phyloP scores from a whole-genome alignment of 1,140 invertebrate species.

The Anadara kagoshimensis region DNA sequence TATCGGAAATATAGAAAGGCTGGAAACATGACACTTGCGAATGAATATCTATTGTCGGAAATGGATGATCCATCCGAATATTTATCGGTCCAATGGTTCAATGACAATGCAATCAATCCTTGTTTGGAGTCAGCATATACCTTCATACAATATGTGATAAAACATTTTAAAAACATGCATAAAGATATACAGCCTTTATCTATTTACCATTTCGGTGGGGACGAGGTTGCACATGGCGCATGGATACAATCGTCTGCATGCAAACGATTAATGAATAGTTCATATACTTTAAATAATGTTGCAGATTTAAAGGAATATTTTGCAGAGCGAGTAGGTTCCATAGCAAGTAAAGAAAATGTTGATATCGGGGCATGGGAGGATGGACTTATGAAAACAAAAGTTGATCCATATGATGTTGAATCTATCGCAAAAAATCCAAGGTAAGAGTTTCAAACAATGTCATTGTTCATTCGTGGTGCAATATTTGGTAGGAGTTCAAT shows the following conservation, averaged over 20 bases:
- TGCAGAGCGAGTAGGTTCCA: constrained; percentile 40
- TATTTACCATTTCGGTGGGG: constrained; percentile 66
- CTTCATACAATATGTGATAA: constrained; percentile 57
- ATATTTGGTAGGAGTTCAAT: too few species aligned
- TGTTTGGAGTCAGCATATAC: constrained; percentile 63
- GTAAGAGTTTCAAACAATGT: too few species aligned
- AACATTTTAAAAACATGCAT: constrained; percentile 47
- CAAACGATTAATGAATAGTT: constrained; percentile 18
- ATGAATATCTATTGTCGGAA: constrained; percentile 58
- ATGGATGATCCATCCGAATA: constrained; percentile 61
- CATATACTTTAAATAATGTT: constrained; percentile 2
- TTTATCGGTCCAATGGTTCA: constrained; percentile 63
- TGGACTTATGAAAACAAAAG: constrained; percentile 39
- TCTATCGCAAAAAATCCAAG: constrained; percentile 14
- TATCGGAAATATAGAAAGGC: constrained; percentile 33
- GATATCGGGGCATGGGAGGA: constrained; percentile 63
- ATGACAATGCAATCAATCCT: constrained; percentile 69
- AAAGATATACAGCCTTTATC: constrained; percentile 56
- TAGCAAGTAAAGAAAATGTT: constrained; percentile 44
- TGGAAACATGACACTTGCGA: constrained; percentile 40
- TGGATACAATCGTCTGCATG: constrained; percentile 62
- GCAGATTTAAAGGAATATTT: constrained; percentile 51
- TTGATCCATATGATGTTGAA: constrained; percentile 20
- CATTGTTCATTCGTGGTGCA: too few species aligned
- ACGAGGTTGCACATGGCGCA: constrained; percentile 59